These are phyloP conservation scores for Cantharis nigra DNA, from an alignment of 2,888 invertebrate genomes.

Conservation along the genomic window DNA sequence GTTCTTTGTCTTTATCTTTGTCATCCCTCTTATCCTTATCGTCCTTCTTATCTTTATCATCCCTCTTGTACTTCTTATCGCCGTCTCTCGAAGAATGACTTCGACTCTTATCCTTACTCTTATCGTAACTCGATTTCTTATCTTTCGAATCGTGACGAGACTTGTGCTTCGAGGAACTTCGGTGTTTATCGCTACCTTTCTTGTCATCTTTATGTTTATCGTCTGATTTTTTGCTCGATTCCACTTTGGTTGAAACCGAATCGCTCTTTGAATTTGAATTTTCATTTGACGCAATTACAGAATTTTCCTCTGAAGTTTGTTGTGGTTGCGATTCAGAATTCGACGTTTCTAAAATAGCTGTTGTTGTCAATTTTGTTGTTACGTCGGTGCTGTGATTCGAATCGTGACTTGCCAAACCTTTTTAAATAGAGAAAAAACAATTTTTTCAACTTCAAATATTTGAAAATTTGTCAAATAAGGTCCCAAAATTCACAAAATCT, in stretches of 20 bases:
- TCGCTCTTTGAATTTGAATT: neutral
- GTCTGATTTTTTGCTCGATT: conserved; percentile 29
- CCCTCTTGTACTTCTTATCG: neutral
- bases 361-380: neutral
- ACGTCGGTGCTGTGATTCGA: conserved; percentile 48
- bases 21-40: conserved; percentile 36
- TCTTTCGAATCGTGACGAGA: conserved; percentile 41
- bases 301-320: conserved; percentile 64
- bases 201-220: conserved; percentile 27
- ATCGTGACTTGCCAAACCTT: conserved; percentile 60
- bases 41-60: conserved; percentile 33
- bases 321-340: conserved; percentile 55
- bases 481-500: too few relatives aligned
- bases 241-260: neutral
- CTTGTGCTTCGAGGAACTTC: conserved; percentile 54
- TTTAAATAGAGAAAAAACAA: conserved; percentile 14
- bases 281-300: conserved; percentile 57
- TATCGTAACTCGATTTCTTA: conserved; percentile 20
- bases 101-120: conserved; percentile 31
- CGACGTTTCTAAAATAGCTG: conserved; percentile 28
- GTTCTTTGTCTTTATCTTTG: conserved; percentile 33
- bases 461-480: too few relatives aligned
- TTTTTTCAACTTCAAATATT: neutral
- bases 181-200: conserved; percentile 44
- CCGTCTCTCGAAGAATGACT: neutral